phyloP scores from a whole-genome alignment of 2,888 invertebrate species.

The Nowickia ferox region DNA sequence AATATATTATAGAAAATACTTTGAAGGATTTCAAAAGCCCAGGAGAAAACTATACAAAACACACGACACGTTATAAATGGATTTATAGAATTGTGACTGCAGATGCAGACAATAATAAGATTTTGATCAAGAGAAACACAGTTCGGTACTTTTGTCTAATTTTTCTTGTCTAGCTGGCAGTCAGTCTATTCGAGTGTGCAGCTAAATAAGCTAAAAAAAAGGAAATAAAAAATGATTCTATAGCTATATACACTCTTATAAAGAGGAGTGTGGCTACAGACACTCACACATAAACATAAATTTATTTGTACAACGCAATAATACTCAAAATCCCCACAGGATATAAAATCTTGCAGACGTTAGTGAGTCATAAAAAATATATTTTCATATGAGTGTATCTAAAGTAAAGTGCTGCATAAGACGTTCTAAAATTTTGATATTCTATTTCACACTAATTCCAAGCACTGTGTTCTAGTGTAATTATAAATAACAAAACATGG shows the following conservation, averaged over 20 bases:
- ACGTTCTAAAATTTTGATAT: too few relatives aligned
- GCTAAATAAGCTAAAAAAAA: constrained; percentile 33
- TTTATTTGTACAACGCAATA: constrained; percentile 32
- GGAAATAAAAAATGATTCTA: constrained; percentile 17
- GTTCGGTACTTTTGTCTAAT: constrained; percentile 41
- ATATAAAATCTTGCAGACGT: constrained; percentile 53
- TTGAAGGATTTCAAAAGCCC: constrained; percentile 13
- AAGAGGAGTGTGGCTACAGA: not conserved
- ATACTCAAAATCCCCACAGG: constrained; percentile 53
- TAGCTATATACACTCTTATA: not conserved
- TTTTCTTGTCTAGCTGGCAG: constrained; percentile 14
- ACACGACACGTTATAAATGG: constrained; percentile 56
- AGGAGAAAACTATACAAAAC: constrained; percentile 9
- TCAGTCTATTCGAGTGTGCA: not conserved
- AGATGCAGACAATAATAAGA: constrained; percentile 68
- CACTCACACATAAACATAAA: not conserved
- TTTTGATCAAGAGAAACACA: constrained; percentile 58
- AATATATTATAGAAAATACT: constrained; percentile 14
- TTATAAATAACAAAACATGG: too few relatives aligned
- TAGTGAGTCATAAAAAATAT: constrained; percentile 7
- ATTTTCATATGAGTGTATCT: not conserved
- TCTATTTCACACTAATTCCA: too few relatives aligned
- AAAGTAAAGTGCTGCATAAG: too few relatives aligned
- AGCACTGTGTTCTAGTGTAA: too few relatives aligned
- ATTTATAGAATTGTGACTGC: constrained; percentile 66